These are phyloP conservation scores for Vannuccia rotundouncinata DNA, from an alignment of 2,888 invertebrate genomes.

Conservation along the genomic window DNA sequence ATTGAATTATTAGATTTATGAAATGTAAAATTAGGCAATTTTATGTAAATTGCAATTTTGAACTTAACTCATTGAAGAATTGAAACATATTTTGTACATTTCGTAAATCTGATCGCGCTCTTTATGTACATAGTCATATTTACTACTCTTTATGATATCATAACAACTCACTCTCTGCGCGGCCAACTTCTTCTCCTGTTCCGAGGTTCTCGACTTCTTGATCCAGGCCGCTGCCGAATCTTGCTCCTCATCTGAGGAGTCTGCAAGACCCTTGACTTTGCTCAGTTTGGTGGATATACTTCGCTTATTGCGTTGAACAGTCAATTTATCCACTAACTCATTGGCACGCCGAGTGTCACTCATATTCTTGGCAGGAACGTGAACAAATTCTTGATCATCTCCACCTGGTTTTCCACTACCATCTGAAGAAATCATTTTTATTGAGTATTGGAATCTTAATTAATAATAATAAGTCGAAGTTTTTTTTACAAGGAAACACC, in stretches of 20 bases:
- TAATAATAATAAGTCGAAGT: no score
- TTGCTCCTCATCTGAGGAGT: slow-evolving; percentile 68
- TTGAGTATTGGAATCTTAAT: no score
- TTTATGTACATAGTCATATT: background rate
- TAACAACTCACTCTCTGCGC: slow-evolving; percentile 65
- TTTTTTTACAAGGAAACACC: no score
- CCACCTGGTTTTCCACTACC: background rate
- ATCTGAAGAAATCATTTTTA: no score
- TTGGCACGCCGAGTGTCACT: slow-evolving; percentile 67
- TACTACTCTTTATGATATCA: slow-evolving; percentile 45
- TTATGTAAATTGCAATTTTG: no score
- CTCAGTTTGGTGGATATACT: slow-evolving; percentile 66
- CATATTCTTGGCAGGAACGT: slow-evolving; percentile 59
- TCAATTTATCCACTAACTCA: slow-evolving; percentile 72
- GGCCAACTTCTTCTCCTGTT: slow-evolving; percentile 74
- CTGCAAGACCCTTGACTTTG: slow-evolving; percentile 44
- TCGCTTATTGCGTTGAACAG: slow-evolving; percentile 71
- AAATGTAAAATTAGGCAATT: background rate
- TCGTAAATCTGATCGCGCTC: no score
- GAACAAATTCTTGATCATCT: slow-evolving; percentile 51
- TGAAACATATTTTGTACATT: no score
- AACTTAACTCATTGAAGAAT: no score
- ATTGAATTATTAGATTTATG: background rate
- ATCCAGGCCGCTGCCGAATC: slow-evolving; percentile 69
- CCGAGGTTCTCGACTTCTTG: slow-evolving; percentile 67